Conservation (phyloP, 2,888 invertebrate species). For the Acanthococcus lagerstroemiae region DNA sequence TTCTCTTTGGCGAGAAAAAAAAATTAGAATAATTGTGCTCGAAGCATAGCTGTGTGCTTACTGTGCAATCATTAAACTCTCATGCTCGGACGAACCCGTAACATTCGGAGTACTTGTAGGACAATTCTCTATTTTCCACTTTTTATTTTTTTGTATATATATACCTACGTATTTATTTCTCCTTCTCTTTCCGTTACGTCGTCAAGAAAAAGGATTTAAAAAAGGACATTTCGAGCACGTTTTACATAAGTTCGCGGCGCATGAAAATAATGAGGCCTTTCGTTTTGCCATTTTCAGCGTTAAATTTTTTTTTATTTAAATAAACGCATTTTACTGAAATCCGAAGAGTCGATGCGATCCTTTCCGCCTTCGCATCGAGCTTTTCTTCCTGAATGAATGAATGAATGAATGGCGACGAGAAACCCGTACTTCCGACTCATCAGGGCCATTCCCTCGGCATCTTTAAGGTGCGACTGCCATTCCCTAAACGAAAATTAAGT, state of each 20-base stretch:
- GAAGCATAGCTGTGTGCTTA: not conserved
- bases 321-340: too few relatives aligned
- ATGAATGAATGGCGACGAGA: too few relatives aligned
- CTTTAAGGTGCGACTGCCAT: too few relatives aligned
- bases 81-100: conserved; percentile 14
- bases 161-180: not conserved
- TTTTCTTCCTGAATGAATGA: too few relatives aligned
- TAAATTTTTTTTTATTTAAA: not conserved
- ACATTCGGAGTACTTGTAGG: conserved; percentile 12
- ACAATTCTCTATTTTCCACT: not conserved
- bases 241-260: conserved; percentile 5
- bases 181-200: not conserved
- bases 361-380: too few relatives aligned
- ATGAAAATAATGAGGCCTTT: conserved; percentile 9
- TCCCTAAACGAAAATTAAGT: too few relatives aligned
- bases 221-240: conserved; percentile 10
- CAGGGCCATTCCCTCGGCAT: too few relatives aligned
- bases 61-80: conserved; percentile 17
- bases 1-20: too few relatives aligned
- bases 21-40: not conserved
- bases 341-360: too few relatives aligned
- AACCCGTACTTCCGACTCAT: too few relatives aligned
- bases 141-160: not conserved
- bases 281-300: conserved; percentile 17
- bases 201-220: not conserved